Percentiles rank a stretch among this genome's conserved stretches.
Conservation (phyloP, 2,888 invertebrate genomes). For the Antheraea assamensis region DNA sequence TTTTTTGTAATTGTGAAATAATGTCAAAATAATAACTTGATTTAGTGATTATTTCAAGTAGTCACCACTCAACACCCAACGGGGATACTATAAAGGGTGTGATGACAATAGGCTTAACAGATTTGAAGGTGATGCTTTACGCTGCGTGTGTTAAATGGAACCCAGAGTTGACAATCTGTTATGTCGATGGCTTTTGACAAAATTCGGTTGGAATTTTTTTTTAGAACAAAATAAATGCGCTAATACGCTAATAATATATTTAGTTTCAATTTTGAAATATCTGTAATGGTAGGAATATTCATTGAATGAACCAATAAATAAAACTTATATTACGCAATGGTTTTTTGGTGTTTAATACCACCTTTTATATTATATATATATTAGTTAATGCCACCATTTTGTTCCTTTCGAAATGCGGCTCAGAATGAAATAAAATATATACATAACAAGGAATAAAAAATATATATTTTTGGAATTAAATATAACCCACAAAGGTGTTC, state of each 20-base stretch:
- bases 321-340: too few relatives aligned
- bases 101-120: constrained; percentile 66
- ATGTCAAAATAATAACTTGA: constrained; percentile 11
- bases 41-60: constrained; percentile 11
- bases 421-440: not conserved
- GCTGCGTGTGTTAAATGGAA: constrained; percentile 7
- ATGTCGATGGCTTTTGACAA: constrained; percentile 8
- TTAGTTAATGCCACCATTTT: not conserved
- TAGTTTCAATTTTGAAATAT: not conserved
- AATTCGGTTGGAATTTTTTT: not conserved
- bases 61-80: not conserved
- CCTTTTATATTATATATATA: too few relatives aligned
- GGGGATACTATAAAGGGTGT: constrained; percentile 24
- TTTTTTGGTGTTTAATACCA: too few relatives aligned
- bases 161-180: constrained; percentile 13
- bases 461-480: not conserved
- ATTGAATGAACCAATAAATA: not conserved
- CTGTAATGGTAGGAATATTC: not conserved
- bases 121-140: constrained; percentile 49
- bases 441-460: not conserved
- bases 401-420: not conserved
- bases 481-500: constrained; percentile 18
- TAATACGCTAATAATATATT: not conserved
- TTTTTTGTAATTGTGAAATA: not conserved
- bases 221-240: not conserved